Conservation (phyloP, 2,113 vertebrate genomes). For the Psittacus erithacus region DNA sequence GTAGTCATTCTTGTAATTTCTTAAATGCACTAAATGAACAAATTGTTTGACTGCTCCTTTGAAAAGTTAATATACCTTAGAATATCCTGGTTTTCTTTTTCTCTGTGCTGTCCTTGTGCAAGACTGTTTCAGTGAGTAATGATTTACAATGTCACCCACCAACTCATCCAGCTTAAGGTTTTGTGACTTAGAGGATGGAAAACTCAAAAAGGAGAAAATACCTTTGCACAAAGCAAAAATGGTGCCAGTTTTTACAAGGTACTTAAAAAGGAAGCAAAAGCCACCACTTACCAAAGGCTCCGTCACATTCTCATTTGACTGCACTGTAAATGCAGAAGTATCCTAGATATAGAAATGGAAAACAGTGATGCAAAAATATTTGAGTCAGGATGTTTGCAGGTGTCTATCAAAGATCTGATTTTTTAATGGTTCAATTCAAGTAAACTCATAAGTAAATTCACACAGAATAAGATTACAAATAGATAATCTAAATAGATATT, state of each 20-base stretch:
- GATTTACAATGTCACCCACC: neutral
- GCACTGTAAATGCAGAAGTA: constrained; percentile 78
- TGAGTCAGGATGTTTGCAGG: neutral
- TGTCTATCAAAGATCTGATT: neutral
- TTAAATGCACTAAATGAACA: neutral
- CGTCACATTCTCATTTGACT: constrained; percentile 74
- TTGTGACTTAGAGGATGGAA: neutral
- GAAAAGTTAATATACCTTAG: neutral
- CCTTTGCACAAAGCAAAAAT: neutral
- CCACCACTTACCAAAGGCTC: constrained; percentile 84
- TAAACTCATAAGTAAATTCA: neutral
- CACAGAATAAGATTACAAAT: neutral
- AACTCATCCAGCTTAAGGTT: neutral
- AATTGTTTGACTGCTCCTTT: neutral
- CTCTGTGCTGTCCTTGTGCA: neutral
- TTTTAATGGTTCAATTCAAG: neutral
- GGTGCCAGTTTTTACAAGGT: neutral
- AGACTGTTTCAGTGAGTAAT: neutral
- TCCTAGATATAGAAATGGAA: constrained; percentile 69
- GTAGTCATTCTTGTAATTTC: neutral
- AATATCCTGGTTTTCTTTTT: neutral
- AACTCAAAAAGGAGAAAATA: neutral
- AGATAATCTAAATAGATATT: neutral
- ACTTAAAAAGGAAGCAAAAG: constrained; percentile 3
- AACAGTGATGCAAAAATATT: neutral